Evolutionary conservation across 2,797 vertebrate genomes (phyloP), one percentile per base, ranked within the genome.

Genomic region (Periophthalmus magnuspinnatus): DNA sequence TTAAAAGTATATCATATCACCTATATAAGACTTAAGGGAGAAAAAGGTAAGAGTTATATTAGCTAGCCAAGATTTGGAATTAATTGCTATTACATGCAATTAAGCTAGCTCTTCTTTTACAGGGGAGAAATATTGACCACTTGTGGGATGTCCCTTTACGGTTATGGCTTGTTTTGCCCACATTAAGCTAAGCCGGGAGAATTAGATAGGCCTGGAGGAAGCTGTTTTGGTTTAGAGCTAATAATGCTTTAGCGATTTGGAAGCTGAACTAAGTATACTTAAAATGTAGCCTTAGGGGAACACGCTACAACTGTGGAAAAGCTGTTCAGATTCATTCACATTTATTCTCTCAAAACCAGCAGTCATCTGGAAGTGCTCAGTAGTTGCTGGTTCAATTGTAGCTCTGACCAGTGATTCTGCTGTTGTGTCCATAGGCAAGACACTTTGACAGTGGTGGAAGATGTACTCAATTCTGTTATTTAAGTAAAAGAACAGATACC

Each of bases 81-180:
- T 5, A 75, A 72, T 67, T 48, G 21, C 61, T 70, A 70, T 65
- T 58, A 77, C 70, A n/a, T 65, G 16, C 74, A 62, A 34, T 67
- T 75, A 70, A 33, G 67, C 22, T 16, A 3, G 5, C 47, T 16
- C 55, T 34, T 52, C 32, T 16, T 38, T 69, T 21, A 14, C 33
- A 65, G 71, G 59, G 52, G 62, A 64, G 71, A 61, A n/a, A 70
- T 65, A 76, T 54, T 71, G 36, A 58, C 67, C 60, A 59, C 69
- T 73, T 65, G 61, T 69, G 54, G 74, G 71, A 71, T 45, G 65
- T 80, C 72, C 56, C 10, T 64, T 19, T 5, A 72, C 33, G 67
- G 52, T 2, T 22, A 16, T 56, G 1, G 33, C 56, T 76, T n/a
- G 50, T 71, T 62, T 59, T 54, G 33, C 21, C 68, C 21, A 68